These are phyloP conservation scores for Poeciliopsis presidionis DNA, from an alignment of 2,797 vertebrate species.

Conservation along the genomic window DNA sequence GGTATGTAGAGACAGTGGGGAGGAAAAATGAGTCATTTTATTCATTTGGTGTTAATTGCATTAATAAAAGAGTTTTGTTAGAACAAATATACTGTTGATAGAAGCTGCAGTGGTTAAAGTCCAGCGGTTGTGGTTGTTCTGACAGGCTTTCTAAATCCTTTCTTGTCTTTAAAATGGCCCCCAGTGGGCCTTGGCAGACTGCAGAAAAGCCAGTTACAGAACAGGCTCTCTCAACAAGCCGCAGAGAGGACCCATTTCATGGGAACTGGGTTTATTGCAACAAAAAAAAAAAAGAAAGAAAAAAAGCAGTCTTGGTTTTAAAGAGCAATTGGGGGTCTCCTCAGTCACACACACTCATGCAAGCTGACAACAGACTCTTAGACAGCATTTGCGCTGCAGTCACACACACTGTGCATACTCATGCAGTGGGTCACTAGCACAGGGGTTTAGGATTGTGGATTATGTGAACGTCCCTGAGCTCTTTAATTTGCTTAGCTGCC, in stretches of 20 bases:
- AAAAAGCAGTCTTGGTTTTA: slow-evolving; percentile 46
- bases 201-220: slow-evolving; percentile 66
- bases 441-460: slow-evolving; percentile 53
- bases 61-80: background rate
- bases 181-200: slow-evolving; percentile 59
- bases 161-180: slow-evolving; percentile 50
- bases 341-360: slow-evolving; percentile 34
- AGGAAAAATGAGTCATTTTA: background rate
- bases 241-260: slow-evolving; percentile 66
- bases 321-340: slow-evolving; percentile 45
- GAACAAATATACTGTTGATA: slow-evolving; percentile 10
- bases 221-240: slow-evolving; percentile 41
- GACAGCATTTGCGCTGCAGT: slow-evolving; percentile 12
- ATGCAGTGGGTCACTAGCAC: slow-evolving; percentile 55
- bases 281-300: slow-evolving; percentile 7
- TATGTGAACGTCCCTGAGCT: slow-evolving; percentile 60
- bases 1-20: too few relatives aligned
- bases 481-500: slow-evolving; percentile 67
- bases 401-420: slow-evolving; percentile 3
- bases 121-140: slow-evolving; percentile 30
- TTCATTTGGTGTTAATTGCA: background rate
- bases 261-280: slow-evolving; percentile 74
- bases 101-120: slow-evolving; percentile 5
- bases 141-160: slow-evolving; percentile 55
- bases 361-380: slow-evolving; percentile 20